Base-by-base conservation (phyloP, 2,113 vertebrate species). In the Colinus virginianus region DNA sequence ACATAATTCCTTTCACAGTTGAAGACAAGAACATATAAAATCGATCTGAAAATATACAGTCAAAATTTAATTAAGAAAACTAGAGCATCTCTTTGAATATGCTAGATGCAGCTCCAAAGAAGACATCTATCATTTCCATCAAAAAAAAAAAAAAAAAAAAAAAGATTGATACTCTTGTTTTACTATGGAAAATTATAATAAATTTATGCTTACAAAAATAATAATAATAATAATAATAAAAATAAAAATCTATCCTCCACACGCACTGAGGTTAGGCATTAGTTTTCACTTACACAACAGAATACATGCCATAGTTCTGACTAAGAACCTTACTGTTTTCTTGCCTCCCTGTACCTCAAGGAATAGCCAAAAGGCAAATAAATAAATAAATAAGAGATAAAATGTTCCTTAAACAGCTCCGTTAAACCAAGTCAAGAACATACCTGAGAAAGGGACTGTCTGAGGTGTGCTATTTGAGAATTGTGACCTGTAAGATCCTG, bases 381-480 rank as follows among this genome's bases (percentile, higher is more conserved):
- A 77, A 80, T 9, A 42, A 40, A 40, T 40, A 40, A 40, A 40
- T 40, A 36, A 36, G 36, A 36, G 36, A 36, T 36, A 36, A 36
- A 36, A 36, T 36, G 40, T 40, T 40, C 40, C 40, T 40, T 40
- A 40, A 40, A 40, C 12, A 40, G 11, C 12, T 40, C 12, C 4
- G 40, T 40, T 40, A 40, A 40, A 40, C 40, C n/a, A 87, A 87
- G 91, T 23, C 23, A 89, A 53, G 86, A 72, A 30, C 74, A 80
- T 98, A 99, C 99, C 99, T 99, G 99, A 93, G 99, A 99, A 87
- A 99, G 98, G 64, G 99, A 99, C 97, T 98, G 99, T 96, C 98
- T 98, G 96, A 99, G 98, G 72, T 98, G 98, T 88, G 97, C 94
- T 97, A 99, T 98, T 97, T 99, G 99, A 69, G 97, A 84, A 21